A percentile compares a stretch with the other conserved stretches of the same genome.
These are phyloP conservation scores for Leptinotarsa texana DNA, from an alignment of 1,140 invertebrate species.

Conservation along the genomic window DNA sequence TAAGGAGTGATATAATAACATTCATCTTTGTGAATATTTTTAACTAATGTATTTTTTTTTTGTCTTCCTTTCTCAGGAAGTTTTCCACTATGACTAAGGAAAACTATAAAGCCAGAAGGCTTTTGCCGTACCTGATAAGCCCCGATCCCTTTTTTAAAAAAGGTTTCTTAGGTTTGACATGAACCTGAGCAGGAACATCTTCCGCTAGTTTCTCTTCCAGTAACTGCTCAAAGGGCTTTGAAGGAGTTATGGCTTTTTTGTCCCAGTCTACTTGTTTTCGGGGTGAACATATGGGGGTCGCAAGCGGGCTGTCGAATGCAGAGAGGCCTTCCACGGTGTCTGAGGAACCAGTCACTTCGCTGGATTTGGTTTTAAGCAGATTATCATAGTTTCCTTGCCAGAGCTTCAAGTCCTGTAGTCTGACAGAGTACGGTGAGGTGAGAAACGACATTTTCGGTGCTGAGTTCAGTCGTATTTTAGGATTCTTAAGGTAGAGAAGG, in stretches of 20 bases:
- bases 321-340: slow-evolving; percentile 34
- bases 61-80: neutral
- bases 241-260: slow-evolving; percentile 33
- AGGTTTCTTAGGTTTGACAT: slow-evolving; percentile 44
- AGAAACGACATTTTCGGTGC: slow-evolving; percentile 30
- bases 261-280: slow-evolving; percentile 35
- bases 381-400: slow-evolving; percentile 41
- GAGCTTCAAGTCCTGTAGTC: slow-evolving; percentile 37
- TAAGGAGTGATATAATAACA: no score
- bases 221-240: slow-evolving; percentile 40
- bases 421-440: slow-evolving; percentile 26
- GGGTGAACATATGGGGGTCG: neutral
- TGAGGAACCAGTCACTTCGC: slow-evolving; percentile 14
- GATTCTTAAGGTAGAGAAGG: no score
- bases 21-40: neutral
- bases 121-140: slow-evolving; percentile 37
- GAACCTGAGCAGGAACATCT: slow-evolving; percentile 24
- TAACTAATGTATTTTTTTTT: neutral
- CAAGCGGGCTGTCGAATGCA: slow-evolving; percentile 18
- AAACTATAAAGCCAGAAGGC: no score
- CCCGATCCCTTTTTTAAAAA: slow-evolving; percentile 51
- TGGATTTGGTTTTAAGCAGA: slow-evolving; percentile 24
- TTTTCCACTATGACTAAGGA: no score
- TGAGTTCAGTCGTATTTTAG: no score
- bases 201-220: slow-evolving; percentile 40